These are phyloP conservation scores for Machaerirhynchus nigripectus DNA, from an alignment of 2,113 vertebrate species.

Conservation along the genomic window DNA sequence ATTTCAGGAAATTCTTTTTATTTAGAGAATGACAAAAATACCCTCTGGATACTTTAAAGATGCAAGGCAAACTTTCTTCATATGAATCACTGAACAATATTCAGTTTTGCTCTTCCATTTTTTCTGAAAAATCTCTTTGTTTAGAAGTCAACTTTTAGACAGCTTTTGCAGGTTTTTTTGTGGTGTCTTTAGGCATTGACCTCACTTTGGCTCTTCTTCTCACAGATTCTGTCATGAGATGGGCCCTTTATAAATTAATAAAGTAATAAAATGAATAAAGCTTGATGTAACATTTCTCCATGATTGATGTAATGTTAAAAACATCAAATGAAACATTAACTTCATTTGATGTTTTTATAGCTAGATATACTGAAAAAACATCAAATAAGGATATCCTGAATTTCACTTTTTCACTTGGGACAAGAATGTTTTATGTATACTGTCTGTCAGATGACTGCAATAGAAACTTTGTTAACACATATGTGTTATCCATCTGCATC, in stretches of 20 bases:
- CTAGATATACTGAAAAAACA: conserved; percentile 20
- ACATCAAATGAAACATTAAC: conserved; percentile 40
- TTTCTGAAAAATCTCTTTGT: background rate
- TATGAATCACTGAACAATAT: background rate
- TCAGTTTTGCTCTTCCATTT: background rate
- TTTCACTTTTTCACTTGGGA: conserved; percentile 39
- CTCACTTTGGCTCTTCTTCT: background rate
- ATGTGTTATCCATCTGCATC: background rate
- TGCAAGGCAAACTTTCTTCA: background rate
- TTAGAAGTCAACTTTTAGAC: background rate
- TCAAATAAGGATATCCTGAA: conserved; percentile 28
- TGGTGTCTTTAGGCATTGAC: background rate
- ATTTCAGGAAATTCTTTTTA: background rate
- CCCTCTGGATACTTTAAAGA: background rate
- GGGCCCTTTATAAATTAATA: conserved; percentile 25
- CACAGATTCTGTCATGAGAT: background rate
- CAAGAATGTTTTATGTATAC: conserved; percentile 34
- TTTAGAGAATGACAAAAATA: background rate
- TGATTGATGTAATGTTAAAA: conserved; percentile 49
- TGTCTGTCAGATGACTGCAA: background rate
- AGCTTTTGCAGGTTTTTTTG: background rate
- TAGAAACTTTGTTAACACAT: background rate
- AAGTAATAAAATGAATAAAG: conserved; percentile 24
- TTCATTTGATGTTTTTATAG: conserved; percentile 53
- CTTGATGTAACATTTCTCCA: conserved; percentile 24